These are phyloP conservation scores for Poecilus cupreus DNA, from an alignment of 2,888 invertebrate genomes.

Conservation along the genomic window DNA sequence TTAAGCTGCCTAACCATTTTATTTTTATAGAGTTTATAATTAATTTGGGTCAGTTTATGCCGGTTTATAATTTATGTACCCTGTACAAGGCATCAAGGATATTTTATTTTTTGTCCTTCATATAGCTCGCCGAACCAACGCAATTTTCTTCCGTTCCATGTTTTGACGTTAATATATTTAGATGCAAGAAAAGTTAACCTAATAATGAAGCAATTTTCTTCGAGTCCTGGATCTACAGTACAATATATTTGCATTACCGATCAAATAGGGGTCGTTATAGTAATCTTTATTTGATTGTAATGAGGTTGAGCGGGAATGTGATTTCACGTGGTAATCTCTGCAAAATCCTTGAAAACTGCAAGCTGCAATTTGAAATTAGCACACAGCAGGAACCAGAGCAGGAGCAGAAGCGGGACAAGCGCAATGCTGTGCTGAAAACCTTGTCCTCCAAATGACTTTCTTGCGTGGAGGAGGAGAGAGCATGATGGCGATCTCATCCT, in stretches of 20 bases:
- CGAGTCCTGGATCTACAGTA: background rate
- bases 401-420: background rate
- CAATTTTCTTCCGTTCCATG: background rate
- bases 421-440: constrained; percentile 10
- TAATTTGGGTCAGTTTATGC: background rate
- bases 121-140: background rate
- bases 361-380: background rate
- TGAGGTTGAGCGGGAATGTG: background rate
- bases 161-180: background rate
- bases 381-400: background rate
- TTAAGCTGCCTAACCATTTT: background rate
- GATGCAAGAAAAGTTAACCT: background rate
- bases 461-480: background rate
- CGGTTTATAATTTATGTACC: constrained; percentile 2
- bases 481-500: constrained; percentile 22
- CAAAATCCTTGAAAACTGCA: constrained; percentile 18
- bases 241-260: background rate
- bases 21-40: background rate
- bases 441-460: constrained; percentile 59
- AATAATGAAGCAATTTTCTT: background rate
- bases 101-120: background rate
- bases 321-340: background rate
- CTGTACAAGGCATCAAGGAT: background rate
- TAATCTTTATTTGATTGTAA: background rate
- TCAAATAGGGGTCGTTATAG: background rate